Percentiles rank a stretch among this genome's conserved stretches.
These are phyloP conservation scores for Budorcas taxicolor DNA, from an alignment of 2,113 vertebrate genomes.

Conservation along the genomic window DNA sequence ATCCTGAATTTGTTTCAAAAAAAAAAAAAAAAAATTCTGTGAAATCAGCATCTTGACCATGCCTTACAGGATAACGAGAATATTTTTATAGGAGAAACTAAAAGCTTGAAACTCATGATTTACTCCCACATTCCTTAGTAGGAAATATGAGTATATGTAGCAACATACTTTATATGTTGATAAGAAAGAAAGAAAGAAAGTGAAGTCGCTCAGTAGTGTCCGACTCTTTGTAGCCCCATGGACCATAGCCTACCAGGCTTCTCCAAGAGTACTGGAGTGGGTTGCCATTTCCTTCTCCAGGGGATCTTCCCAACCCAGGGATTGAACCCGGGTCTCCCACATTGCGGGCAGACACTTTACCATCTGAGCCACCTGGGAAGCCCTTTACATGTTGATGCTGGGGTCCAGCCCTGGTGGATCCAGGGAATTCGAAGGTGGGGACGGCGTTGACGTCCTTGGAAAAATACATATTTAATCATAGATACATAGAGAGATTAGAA, in stretches of 20 bases:
- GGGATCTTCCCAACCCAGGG: too few relatives aligned
- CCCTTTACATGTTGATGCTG: background rate
- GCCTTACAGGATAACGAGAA: background rate
- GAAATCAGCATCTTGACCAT: background rate
- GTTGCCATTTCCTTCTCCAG: too few relatives aligned
- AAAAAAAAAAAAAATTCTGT: background rate
- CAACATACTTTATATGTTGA: background rate
- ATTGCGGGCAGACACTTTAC: too few relatives aligned
- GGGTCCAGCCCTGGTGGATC: too few relatives aligned
- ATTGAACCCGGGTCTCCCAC: too few relatives aligned
- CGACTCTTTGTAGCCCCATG: background rate
- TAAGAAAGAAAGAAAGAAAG: background rate
- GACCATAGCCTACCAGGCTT: too few relatives aligned
- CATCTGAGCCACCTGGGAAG: too few relatives aligned
- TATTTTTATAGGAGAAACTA: background rate
- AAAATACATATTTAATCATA: too few relatives aligned
- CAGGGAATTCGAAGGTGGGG: too few relatives aligned
- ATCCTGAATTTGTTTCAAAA: background rate
- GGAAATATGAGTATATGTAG: background rate
- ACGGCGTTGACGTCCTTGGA: too few relatives aligned
- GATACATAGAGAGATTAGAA: too few relatives aligned
- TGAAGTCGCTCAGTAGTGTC: background rate
- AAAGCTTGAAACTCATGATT: background rate
- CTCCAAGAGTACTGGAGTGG: too few relatives aligned
- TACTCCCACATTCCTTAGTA: background rate